Evolutionary conservation across 2,888 invertebrate species (phyloP).

Genomic region (Podotricha telesiphe): DNA sequence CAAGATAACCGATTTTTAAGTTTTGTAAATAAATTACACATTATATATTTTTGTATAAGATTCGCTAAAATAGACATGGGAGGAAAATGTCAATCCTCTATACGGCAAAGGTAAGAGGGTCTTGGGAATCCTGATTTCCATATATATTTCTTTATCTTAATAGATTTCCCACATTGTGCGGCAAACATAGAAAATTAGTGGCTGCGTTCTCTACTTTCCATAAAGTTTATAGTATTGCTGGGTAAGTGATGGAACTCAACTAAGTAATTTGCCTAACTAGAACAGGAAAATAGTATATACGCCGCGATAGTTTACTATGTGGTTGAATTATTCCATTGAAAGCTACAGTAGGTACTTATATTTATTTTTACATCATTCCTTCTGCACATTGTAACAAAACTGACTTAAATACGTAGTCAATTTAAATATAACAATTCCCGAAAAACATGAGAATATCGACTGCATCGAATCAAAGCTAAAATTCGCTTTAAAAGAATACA

Average conservation of each 20-base stretch:
- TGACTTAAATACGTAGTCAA: too few species aligned
- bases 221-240: background rate
- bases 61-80: background rate
- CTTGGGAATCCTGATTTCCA: background rate
- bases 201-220: background rate
- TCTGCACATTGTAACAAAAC: background rate
- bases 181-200: background rate
- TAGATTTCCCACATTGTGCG: background rate
- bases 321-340: too few species aligned
- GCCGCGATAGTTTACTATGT: background rate
- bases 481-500: too few species aligned
- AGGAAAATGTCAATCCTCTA: background rate
- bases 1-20: slow-evolving; percentile 6
- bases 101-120: background rate
- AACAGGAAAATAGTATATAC: background rate
- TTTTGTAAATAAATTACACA: background rate
- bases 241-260: background rate
- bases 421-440: too few species aligned
- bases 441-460: too few species aligned
- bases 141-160: background rate
- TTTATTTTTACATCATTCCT: too few species aligned
- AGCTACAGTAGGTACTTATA: background rate
- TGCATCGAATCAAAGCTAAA: too few species aligned
- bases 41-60: background rate
- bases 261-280: background rate